Conservation (phyloP, 2,797 vertebrate genomes). For the Odontamblyopus lacepedii region DNA sequence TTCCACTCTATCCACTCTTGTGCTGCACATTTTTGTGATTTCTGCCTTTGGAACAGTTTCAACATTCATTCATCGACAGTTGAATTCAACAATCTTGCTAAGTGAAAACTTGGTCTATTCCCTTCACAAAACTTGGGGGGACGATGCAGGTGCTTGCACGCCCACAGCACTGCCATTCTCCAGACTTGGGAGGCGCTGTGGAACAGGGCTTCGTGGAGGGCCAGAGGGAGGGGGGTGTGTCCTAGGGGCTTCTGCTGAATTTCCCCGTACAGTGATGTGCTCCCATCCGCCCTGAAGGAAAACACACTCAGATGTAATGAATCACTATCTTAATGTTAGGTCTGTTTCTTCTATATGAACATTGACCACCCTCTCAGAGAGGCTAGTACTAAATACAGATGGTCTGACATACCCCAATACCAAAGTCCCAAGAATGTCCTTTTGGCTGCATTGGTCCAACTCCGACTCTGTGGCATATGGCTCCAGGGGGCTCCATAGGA, state of each 20-base stretch:
- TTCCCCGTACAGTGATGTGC: conserved; percentile 88
- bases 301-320: not conserved
- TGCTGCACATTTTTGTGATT: conserved; percentile 14
- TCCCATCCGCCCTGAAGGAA: conserved; percentile 92
- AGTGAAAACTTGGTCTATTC: conserved; percentile 47
- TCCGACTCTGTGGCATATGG: conserved; percentile 86
- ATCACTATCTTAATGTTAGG: not conserved
- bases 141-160: conserved; percentile 47
- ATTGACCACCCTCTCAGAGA: not conserved
- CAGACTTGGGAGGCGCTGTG: conserved; percentile 56
- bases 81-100: conserved; percentile 22
- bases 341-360: not conserved
- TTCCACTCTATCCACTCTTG: conserved; percentile 21
- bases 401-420: conserved; percentile 87
- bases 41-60: conserved; percentile 17
- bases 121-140: conserved; percentile 54
- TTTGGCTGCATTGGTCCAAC: conserved; percentile 88
- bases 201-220: conserved; percentile 51
- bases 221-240: conserved; percentile 19
- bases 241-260: conserved; percentile 77
- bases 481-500: conserved; percentile 85
- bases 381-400: not conserved
- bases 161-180: conserved; percentile 74
- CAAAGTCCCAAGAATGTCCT: conserved; percentile 92
- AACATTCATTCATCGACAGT: conserved; percentile 51